phyloP scores from a whole-genome alignment of 2,113 vertebrate genomes.

The Alces alces region DNA sequence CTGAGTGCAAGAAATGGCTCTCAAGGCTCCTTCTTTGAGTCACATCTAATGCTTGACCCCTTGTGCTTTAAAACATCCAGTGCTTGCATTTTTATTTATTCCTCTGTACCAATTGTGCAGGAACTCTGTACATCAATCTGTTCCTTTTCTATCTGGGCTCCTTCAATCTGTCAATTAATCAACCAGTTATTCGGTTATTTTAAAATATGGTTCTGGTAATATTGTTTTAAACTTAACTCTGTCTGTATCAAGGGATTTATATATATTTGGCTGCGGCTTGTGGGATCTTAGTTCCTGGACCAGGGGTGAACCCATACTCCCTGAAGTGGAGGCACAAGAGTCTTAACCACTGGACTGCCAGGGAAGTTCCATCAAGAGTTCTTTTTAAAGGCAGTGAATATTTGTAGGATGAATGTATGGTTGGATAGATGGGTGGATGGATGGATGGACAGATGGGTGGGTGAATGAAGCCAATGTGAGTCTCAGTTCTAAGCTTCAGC shows the following conservation, averaged over 20 bases:
- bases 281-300: not conserved
- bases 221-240: conserved; percentile 4
- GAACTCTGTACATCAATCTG: not conserved
- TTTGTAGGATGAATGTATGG: not conserved
- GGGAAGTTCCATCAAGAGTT: not conserved
- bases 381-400: not conserved
- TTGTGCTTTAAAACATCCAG: not conserved
- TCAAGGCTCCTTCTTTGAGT: not conserved
- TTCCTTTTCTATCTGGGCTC: not conserved
- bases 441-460: not conserved
- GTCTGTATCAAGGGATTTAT: not conserved
- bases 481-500: not conserved
- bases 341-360: not conserved
- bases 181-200: not conserved
- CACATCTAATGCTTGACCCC: not conserved
- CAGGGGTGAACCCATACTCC: not conserved
- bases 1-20: not conserved
- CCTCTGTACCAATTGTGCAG: not conserved
- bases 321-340: not conserved
- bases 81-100: not conserved
- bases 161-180: not conserved
- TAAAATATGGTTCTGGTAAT: not conserved
- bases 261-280: not conserved
- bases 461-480: not conserved
- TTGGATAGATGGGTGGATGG: not conserved